Evolutionary conservation across 2,797 vertebrate genomes (phyloP), one percentile per base, ranked within the genome.

Genomic region (Fistularia tabacaria): DNA sequence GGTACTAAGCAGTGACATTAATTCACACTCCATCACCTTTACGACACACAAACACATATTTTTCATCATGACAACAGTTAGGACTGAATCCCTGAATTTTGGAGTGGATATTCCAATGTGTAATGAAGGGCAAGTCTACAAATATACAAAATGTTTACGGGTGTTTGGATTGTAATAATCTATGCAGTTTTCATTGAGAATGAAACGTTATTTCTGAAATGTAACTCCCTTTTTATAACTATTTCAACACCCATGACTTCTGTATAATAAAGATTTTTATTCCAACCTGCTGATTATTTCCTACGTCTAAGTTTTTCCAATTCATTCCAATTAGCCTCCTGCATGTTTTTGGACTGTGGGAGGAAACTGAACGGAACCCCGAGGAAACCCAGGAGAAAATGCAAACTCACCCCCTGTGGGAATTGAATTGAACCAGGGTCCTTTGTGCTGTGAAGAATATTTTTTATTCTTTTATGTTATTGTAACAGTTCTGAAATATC

Each of bases 251-350:
- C 12, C 44, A 10, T 46, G 14, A 46, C 52, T 57, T 9, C 25
- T 64, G 41, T 66, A 38, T 51, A 81, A 70, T 79, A 81, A 75
- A 84, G 14, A 48, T 25, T 56, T 62, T 64, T 77, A 9, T 69
- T 54, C 62, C 44, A 38, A 25, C 3, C 53, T 54, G 7, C 7
- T 40, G 1, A 40, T 10, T 7, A 10, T 25, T 25, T 25, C 25
- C 25, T 25, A 25, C 2, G 25, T 25, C 25, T 25, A 25, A 25
- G 25, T 25, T 25, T 25, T 25, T 5, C 25, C 25, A 25, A 25
- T 25, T 5, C 25, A 25, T 25, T 25, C 25, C 25, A 25, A 5
- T 25, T 25, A 25, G 25, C 25, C 25, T 25, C 25, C 25, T 25
- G 25, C 25, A 5, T 25, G 25, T 25, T 25, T 25, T 25, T 25